phyloP scores from a whole-genome alignment of 92 coral and sea anemone species.

The Parazoanthus darwini region DNA sequence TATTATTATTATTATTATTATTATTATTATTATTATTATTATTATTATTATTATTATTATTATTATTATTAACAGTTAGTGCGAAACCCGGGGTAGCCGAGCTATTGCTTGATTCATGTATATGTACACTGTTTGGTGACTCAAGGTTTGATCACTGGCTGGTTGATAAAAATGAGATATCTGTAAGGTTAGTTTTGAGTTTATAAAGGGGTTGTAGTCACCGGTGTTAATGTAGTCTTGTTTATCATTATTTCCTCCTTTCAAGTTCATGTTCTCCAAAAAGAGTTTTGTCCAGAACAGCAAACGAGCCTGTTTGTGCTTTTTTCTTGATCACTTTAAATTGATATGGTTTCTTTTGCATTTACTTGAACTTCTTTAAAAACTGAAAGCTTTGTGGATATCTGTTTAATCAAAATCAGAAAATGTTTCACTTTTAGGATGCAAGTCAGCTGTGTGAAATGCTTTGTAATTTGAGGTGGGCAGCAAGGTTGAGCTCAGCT shows the following conservation, averaged over 20 bases:
- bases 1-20: no score
- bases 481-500: slow-evolving; percentile 51
- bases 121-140: not conserved
- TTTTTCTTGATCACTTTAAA: not conserved
- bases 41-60: no score
- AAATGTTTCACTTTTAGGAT: not conserved
- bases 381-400: not conserved
- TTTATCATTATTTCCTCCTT: no score
- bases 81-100: not conserved
- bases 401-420: not conserved
- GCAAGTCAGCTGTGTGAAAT: slow-evolving; percentile 42
- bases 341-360: not conserved
- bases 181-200: not conserved
- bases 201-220: not conserved
- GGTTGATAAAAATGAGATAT: not conserved
- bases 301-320: no score
- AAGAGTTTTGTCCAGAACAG: no score
- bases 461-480: slow-evolving; percentile 60
- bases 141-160: not conserved
- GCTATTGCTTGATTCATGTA: not conserved
- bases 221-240: no score
- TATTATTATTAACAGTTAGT: not conserved
- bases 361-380: not conserved
- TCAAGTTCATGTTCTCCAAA: no score
- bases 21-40: no score